These are phyloP conservation scores for Antigone vipio DNA, from an alignment of 2,113 vertebrate species.

Conservation along the genomic window DNA sequence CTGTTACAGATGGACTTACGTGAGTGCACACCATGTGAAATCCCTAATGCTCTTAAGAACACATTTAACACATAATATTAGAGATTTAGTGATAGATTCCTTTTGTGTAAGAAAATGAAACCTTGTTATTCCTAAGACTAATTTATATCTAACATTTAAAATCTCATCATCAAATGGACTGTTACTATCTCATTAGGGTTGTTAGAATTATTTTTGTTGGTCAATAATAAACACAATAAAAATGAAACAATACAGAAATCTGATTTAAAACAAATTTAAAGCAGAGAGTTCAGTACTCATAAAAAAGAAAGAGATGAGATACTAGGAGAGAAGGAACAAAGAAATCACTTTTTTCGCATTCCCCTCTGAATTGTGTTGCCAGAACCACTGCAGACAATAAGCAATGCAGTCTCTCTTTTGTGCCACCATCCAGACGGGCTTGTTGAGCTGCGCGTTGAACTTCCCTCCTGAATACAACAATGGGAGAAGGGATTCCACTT, in stretches of 20 bases:
- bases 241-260: neutral
- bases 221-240: neutral
- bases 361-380: neutral
- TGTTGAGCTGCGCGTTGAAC: neutral
- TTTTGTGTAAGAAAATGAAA: neutral
- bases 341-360: neutral
- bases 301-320: neutral
- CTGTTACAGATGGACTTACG: neutral
- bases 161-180: neutral
- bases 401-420: neutral
- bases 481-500: neutral
- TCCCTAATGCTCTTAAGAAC: neutral
- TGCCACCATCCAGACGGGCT: neutral
- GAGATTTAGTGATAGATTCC: neutral
- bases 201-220: neutral
- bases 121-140: neutral
- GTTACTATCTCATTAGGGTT: neutral
- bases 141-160: neutral
- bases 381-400: neutral
- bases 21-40: neutral
- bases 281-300: neutral
- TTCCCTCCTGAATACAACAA: neutral
- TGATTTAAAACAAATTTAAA: neutral
- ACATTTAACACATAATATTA: neutral
- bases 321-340: neutral